These are phyloP conservation scores for Netelia virgata DNA, from an alignment of 2,888 invertebrate species.

Conservation along the genomic window DNA sequence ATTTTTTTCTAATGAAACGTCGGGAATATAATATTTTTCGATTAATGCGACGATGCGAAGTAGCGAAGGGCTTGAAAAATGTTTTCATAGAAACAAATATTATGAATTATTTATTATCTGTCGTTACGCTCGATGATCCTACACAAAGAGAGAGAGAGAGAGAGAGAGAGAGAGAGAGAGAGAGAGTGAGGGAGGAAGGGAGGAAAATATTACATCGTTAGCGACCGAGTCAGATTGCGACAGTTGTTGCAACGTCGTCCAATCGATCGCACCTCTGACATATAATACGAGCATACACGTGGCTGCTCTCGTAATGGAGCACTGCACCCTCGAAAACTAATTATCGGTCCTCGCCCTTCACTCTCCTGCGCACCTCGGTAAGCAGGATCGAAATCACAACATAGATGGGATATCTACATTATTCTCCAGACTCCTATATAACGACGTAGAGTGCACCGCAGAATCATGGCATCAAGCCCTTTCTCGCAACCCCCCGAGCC, in stretches of 20 bases:
- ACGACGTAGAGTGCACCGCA: background rate
- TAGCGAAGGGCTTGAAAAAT: background rate
- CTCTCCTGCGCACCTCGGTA: background rate
- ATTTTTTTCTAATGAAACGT: too few species aligned
- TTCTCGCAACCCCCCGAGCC: background rate
- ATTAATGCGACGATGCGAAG: background rate
- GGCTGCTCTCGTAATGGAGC: conserved; percentile 24
- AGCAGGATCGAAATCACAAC: too few species aligned
- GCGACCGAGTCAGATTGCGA: conserved; percentile 32
- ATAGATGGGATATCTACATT: background rate
- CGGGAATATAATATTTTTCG: background rate
- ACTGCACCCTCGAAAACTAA: conserved; percentile 61
- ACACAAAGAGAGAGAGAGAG: background rate
- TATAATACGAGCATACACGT: background rate
- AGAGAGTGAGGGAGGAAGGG: background rate
- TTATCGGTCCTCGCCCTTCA: conserved; percentile 59
- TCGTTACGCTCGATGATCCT: background rate
- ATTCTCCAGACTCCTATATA: conserved; percentile 14
- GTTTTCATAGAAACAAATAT: background rate
- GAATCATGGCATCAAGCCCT: background rate
- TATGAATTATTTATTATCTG: background rate
- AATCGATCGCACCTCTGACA: conserved; percentile 36
- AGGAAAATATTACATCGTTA: background rate
- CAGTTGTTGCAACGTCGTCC: conserved; percentile 43
- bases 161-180: background rate